phyloP scores from a whole-genome alignment of 2,113 vertebrate genomes.

The Cephalophus harveyi region DNA sequence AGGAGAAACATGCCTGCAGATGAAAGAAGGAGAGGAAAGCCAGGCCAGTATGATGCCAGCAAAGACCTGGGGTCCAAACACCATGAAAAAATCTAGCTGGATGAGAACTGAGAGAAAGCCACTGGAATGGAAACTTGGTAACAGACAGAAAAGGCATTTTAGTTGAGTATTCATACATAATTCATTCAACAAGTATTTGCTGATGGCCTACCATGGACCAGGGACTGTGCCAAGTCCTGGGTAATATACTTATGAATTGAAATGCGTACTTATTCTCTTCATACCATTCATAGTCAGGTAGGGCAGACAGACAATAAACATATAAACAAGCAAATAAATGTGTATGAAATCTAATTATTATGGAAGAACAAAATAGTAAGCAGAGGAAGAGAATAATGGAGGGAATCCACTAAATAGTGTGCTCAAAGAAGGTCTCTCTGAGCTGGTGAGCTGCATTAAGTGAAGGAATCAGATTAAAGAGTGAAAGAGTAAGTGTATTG shows the following conservation, averaged over 20 bases:
- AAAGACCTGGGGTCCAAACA: not conserved
- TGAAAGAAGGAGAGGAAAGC: not conserved
- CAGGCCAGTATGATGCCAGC: not conserved
- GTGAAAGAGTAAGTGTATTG: not conserved
- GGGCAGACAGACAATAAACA: not conserved
- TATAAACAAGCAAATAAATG: not conserved
- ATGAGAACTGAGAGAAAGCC: not conserved
- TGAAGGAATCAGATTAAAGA: constrained; percentile 35
- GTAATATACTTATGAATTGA: not conserved
- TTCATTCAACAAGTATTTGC: not conserved
- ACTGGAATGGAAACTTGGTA: not conserved
- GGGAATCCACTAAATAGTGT: not conserved
- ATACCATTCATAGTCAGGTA: not conserved
- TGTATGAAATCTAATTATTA: not conserved
- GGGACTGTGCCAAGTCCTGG: not conserved
- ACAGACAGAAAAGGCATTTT: not conserved
- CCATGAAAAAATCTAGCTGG: not conserved
- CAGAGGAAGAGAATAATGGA: not conserved
- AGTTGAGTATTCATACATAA: not conserved
- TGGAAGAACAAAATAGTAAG: not conserved
- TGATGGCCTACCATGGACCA: not conserved
- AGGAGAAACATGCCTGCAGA: not conserved
- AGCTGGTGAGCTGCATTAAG: not conserved
- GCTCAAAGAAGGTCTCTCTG: not conserved
- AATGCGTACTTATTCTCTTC: not conserved